Evolutionary conservation across 2,113 vertebrate species (phyloP).

Genomic region (Gobio gobio): DNA sequence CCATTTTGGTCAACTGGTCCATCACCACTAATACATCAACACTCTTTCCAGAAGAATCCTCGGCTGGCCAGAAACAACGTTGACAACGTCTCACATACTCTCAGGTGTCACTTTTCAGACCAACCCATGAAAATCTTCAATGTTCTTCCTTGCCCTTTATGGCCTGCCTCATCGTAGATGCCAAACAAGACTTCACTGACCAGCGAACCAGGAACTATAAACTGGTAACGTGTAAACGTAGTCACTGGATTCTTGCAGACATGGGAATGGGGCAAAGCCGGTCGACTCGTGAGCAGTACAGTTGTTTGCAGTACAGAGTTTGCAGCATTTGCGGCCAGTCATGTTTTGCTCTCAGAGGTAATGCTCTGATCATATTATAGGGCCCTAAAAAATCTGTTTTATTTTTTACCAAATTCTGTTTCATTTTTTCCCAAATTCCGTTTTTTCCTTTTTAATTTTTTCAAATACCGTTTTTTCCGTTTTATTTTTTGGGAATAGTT

Average conservation of each 20-base stretch:
- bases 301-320: too few species aligned
- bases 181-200: neutral
- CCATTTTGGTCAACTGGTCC: conserved; percentile 8
- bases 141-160: conserved; percentile 37
- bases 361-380: too few species aligned
- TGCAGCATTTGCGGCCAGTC: too few species aligned
- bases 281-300: too few species aligned
- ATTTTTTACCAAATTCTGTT: too few species aligned
- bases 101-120: neutral
- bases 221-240: conserved; percentile 3
- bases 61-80: neutral
- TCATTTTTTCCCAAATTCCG: too few species aligned
- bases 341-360: too few species aligned
- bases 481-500: too few species aligned
- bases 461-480: too few species aligned
- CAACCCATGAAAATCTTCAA: neutral
- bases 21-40: neutral
- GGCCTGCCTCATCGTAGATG: conserved; percentile 35
- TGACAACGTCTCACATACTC: neutral
- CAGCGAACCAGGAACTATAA: neutral
- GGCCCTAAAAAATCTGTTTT: too few species aligned
- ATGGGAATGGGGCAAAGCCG: too few species aligned
- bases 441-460: too few species aligned
- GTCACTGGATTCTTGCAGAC: neutral
- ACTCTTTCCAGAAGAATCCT: neutral